These are phyloP conservation scores for Branchinecta lynchi DNA, from an alignment of 1,140 invertebrate species.

Conservation along the genomic window DNA sequence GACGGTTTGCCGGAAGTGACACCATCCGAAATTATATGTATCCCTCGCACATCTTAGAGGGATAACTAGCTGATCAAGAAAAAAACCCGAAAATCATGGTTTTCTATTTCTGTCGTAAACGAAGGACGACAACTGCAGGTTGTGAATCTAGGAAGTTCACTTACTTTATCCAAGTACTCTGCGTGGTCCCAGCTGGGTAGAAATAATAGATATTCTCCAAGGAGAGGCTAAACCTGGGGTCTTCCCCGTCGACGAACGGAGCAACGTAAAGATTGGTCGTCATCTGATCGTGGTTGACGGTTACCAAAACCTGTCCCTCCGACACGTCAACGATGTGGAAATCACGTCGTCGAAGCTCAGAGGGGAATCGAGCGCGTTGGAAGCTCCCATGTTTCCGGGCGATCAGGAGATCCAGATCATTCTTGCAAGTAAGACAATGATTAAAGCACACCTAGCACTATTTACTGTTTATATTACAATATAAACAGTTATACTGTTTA, in stretches of 20 bases:
- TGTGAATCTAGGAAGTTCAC: no score
- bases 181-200: constrained; percentile 61
- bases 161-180: constrained; percentile 65
- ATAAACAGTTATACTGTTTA: no score
- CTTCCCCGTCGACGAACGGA: constrained; percentile 24
- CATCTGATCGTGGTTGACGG: constrained; percentile 58
- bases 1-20: no score
- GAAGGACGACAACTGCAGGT: no score
- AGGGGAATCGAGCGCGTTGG: constrained; percentile 53
- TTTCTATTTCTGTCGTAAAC: no score
- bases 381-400: constrained; percentile 55
- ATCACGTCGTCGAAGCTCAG: constrained; percentile 41
- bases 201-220: constrained; percentile 66
- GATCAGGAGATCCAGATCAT: constrained; percentile 54
- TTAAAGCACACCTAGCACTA: not conserved
- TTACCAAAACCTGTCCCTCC: constrained; percentile 56
- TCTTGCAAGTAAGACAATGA: constrained; percentile 33
- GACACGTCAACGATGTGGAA: constrained; percentile 71
- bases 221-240: constrained; percentile 50
- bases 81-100: no score
- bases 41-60: no score
- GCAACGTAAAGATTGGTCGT: constrained; percentile 54
- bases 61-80: no score
- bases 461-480: no score
- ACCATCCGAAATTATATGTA: no score